A percentile compares a stretch with the other conserved stretches of the same genome.
Conservation (phyloP, 2,888 invertebrate species). For the Dendrolimus houi region DNA sequence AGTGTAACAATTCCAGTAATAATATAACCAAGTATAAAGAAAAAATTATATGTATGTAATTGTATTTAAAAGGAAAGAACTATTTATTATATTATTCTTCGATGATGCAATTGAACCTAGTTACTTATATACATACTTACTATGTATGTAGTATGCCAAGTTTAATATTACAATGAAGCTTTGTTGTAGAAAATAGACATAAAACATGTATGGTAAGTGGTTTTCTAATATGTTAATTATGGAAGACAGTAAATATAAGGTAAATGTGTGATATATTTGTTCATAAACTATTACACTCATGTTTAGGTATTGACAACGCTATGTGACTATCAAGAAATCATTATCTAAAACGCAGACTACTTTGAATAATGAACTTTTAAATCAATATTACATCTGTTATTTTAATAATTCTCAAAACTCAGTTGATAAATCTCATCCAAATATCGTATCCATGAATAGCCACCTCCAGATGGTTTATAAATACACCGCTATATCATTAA, state of each 20-base stretch:
- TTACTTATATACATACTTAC: too few relatives aligned
- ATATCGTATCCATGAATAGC: conserved; percentile 30
- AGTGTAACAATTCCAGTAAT: too few relatives aligned
- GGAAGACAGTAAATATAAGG: conserved; percentile 1
- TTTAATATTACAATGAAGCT: neutral
- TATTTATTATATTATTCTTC: too few relatives aligned
- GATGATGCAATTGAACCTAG: too few relatives aligned
- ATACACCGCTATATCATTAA: conserved; percentile 53
- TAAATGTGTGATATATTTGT: neutral
- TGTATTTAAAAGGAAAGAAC: too few relatives aligned
- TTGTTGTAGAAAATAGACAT: neutral
- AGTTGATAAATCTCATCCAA: conserved; percentile 10
- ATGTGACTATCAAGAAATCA: neutral
- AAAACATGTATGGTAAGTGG: neutral
- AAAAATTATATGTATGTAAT: too few relatives aligned
- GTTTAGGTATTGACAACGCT: neutral
- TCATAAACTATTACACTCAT: neutral
- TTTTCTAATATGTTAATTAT: neutral
- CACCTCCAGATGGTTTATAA: conserved; percentile 50
- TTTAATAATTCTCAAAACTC: neutral
- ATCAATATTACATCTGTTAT: neutral
- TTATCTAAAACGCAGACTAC: neutral
- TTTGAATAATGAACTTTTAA: neutral
- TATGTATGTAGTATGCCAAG: too few relatives aligned
- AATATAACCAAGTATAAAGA: too few relatives aligned